Evolutionary conservation across 2,797 vertebrate species (phyloP), one percentile per base, ranked within the genome.

Genomic region (Clarias platycephalus): DNA sequence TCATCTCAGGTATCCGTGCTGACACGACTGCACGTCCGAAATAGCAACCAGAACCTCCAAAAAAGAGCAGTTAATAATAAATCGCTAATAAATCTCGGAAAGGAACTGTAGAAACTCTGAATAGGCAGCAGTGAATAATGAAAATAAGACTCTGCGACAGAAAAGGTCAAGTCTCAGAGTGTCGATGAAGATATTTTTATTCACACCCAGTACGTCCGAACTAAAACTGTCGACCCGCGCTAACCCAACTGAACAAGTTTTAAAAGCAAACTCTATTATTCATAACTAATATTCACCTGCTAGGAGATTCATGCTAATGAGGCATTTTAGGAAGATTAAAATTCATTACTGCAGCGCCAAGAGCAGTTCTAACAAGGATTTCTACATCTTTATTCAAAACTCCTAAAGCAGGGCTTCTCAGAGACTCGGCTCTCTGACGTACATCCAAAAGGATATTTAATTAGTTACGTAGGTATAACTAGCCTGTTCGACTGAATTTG

Each of bases 1-100:
- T 97, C 90, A 97, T 97, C 87, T 96, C 96, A 92, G 96, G 95
- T 96, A 85, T 83, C n/a, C 26, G 74, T 20, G 40, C 12, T 24
- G 34, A 55, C 53, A 77, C 5, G 10, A 31, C 20, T 0, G 13
- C 60, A 37, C 16, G 34, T 76, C 74, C 28, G 10, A 76, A 40
- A 75, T 75, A 22, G 57, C 20, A 62, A 15, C 40, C 2, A 85
- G 66, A 70, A 40, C 55, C 20, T 28, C 5, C 40, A 7, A 62
- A 64, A 53, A 31, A 80, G 34, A 28, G 9, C n/a, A 62, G 49
- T 77, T 79, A n/a, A 63, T 79, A 31, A 79, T 79, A 62, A 63
- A 76, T 58, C 67, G 22, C 75, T 62, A 44, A 70, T 70, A 81
- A 70, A 82, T 62, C 31, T 44, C 67, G 12, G 66, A 12, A 76